A percentile compares a stretch with the other conserved stretches of the same genome.
phyloP scores from a whole-genome alignment of 2,797 vertebrate genomes.

The Ispidina lecontei region DNA sequence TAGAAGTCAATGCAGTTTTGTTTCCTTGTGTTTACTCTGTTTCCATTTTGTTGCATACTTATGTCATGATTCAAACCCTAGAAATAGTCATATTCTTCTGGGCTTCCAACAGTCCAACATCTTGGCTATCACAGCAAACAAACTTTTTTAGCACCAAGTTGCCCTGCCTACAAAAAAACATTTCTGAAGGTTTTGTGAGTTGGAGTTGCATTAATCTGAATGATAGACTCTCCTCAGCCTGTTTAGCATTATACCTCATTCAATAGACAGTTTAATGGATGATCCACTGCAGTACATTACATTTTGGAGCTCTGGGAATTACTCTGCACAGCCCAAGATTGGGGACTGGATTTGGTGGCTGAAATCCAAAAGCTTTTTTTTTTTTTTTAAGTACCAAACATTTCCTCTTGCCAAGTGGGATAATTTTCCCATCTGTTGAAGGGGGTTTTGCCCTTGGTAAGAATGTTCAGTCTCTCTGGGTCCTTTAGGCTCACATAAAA shows the following conservation, averaged over 20 bases:
- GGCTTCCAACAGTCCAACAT: constrained; percentile 2
- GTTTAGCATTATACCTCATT: constrained; percentile 74
- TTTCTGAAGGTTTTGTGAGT: constrained; percentile 49
- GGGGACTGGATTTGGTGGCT: constrained; percentile 59
- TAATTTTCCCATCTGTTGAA: constrained; percentile 64
- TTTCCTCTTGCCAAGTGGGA: constrained; percentile 59
- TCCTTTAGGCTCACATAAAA: constrained; percentile 39
- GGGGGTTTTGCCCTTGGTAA: constrained; percentile 55
- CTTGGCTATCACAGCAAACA: constrained; percentile 42
- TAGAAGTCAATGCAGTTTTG: constrained; percentile 1
- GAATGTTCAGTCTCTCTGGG: constrained; percentile 32
- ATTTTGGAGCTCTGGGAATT: constrained; percentile 67
- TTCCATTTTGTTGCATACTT: constrained; percentile 62
- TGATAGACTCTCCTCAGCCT: constrained; percentile 59
- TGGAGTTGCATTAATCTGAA: constrained; percentile 51
- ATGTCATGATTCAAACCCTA: constrained; percentile 11
- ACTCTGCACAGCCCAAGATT: constrained; percentile 7
- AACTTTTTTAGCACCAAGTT: constrained; percentile 28
- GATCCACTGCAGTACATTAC: constrained; percentile 66
- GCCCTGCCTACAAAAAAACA: constrained; percentile 29
- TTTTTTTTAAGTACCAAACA: constrained; percentile 58
- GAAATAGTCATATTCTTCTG: constrained; percentile 49
- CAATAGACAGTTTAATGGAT: constrained; percentile 77
- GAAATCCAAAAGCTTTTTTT: constrained; percentile 60
- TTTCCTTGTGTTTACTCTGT: constrained; percentile 45